Evolutionary conservation across 2,888 invertebrate species (phyloP), one percentile per base, ranked within the genome.

Genomic region (Lochmaea crataegi): DNA sequence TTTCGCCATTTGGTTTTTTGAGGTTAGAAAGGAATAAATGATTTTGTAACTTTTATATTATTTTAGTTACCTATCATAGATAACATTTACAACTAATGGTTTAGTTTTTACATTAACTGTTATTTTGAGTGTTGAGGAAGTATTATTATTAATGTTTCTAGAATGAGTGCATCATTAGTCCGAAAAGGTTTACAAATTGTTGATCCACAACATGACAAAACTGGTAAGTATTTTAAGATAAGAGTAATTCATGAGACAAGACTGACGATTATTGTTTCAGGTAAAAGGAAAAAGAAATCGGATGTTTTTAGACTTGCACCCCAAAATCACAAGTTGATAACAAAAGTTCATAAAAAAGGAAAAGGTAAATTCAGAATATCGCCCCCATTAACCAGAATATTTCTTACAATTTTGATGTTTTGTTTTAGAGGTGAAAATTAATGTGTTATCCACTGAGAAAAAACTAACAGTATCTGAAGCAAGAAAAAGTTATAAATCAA

Each of bases 141-240:
- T 14, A 63, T 18, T 10, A 56, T 63, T 14, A 26, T 16, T 58
- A 58, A 64, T 73, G 38, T 60, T 53, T 51, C 26, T 22, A 74
- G 68, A 56, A 86, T 86, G 86, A 85, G 85, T 76, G 80, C 84
- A 53, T 80, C 85, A 11, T 77, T 86, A 66, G 84, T 85, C 68
- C 80, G 82, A 69, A 83, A 85, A 78, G 83, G 83, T 72, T 82
- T 86, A 74, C 82, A 82, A 71, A 74, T 86, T 58, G 83, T 85
- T 11, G 86, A 86, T 75, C 78, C 81, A 22, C 79, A 82, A 68
- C 79, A 78, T 74, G 75, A 77, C 60, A 69, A 48, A 41, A 72
- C 65, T 53, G 64, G 74, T 79, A 68, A 51, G 63, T 70, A 65
- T 68, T 63, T n/a, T 58, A 11, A 12, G 57, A 60, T 61, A 42